Percentiles rank a stretch among this genome's conserved stretches.
phyloP scores from a whole-genome alignment of 1,140 invertebrate species.

The honey bee (Apis mellifera) region Amel_HAv3.1 CM009931.2:15266001-15266500 shows the following conservation, averaged over 20 bases:
- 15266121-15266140: neutral
- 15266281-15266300: slow-evolving; percentile 27
- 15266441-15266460: slow-evolving; percentile 49
- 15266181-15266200: neutral
- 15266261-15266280: slow-evolving; percentile 49
- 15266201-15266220: no score
- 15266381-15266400: slow-evolving; percentile 15
- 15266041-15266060: slow-evolving; percentile 24
- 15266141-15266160: no score
- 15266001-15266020: slow-evolving; percentile 2
- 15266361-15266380: neutral
- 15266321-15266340: slow-evolving; percentile 33
- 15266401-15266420: slow-evolving; percentile 27
- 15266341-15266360: slow-evolving; percentile 22
- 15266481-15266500: slow-evolving; percentile 69
- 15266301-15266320: slow-evolving; percentile 6
- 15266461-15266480: slow-evolving; percentile 68
- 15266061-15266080: slow-evolving; percentile 25
- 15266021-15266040: slow-evolving; percentile 30
- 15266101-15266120: neutral
- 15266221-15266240: neutral
- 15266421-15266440: slow-evolving; percentile 68
- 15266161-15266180: no score
- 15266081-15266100: neutral
- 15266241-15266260: neutral